Percentiles rank a stretch among this genome's conserved stretches.
Conservation (phyloP, 2,888 invertebrate genomes). For the Beris morrisii region DNA sequence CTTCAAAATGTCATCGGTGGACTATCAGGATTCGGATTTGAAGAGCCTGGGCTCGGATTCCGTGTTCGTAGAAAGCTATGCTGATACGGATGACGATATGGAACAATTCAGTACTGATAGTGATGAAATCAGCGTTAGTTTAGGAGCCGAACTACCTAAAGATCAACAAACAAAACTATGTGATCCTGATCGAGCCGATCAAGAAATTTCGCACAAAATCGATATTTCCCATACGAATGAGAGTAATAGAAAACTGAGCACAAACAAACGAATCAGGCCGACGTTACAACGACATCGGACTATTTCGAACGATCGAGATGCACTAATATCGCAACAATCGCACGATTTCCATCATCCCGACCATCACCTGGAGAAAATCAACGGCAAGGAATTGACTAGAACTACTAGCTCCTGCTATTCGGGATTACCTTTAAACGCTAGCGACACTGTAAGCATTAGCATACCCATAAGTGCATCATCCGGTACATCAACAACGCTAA, state of each 20-base stretch:
- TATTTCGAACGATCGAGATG: slow-evolving; percentile 47
- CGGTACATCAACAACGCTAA: slow-evolving; percentile 32
- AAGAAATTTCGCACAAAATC: slow-evolving; percentile 20
- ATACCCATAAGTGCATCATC: slow-evolving; percentile 25
- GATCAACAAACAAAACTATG: not conserved
- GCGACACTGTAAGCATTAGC: slow-evolving; percentile 38
- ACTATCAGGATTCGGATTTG: slow-evolving; percentile 70
- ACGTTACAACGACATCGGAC: slow-evolving; percentile 52
- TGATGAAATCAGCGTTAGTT: slow-evolving; percentile 59
- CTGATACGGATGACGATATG: slow-evolving; percentile 81
- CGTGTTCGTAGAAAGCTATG: slow-evolving; percentile 72
- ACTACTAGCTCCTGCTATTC: not conserved
- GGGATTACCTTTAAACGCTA: slow-evolving; percentile 1
- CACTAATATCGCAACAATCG: slow-evolving; percentile 34
- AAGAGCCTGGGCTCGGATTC: slow-evolving; percentile 76
- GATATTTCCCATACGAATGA: slow-evolving; percentile 9
- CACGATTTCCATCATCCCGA: slow-evolving; percentile 28
- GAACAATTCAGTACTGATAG: slow-evolving; percentile 81
- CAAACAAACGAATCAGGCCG: slow-evolving; percentile 39
- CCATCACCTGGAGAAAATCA: not conserved
- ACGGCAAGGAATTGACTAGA: slow-evolving; percentile 1
- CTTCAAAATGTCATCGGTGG: slow-evolving; percentile 69
- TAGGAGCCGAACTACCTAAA: slow-evolving; percentile 39
- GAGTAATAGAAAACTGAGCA: slow-evolving; percentile 28
- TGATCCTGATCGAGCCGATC: not conserved